Evolutionary conservation across 2,797 vertebrate genomes (phyloP), one percentile per base, ranked within the genome.

Genomic region (Sternarchorhynchus goeldii): DNA sequence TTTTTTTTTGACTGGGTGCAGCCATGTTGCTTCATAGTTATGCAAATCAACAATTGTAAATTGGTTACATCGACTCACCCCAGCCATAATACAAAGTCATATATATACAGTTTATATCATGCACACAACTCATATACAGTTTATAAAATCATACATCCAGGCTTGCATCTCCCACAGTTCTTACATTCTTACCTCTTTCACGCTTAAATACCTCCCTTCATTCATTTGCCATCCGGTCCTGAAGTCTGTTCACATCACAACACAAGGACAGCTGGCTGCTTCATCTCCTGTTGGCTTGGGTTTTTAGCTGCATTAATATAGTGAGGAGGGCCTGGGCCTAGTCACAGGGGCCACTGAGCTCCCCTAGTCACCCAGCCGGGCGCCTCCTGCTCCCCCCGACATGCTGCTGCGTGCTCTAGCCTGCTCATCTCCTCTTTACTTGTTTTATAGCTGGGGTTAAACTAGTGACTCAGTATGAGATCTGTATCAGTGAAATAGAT

Each of bases 201-300:
- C 56, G 31, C 60, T 25, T 57, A 39, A 7, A 20, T 70, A 67
- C 20, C 70, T 78, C 77, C 75, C 67, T 65, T 76, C 75, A 66
- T 79, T 63, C 80, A 85, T 82, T 76, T 55, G 36, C 70, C 10
- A 14, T 82, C 82, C 66, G 62, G 83, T 75, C 57, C 60, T 72
- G 78, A 76, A 57, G 81, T 73, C 78, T 17, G 45, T 81, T 81
- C 85, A 87, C 88, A 87, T 83, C 86, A 85, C 76, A 77, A 74
- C 73, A 88, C 83, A 79, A 87, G 84, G 86, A 88, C 91, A 93
- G 89, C 89, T 92, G 90, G 88, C 86, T 76, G 78, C 80, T 89
- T 90, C 85, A 86, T 89, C 86, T 90, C 85, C 80, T 86, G 88
- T 91, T 87, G 14, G 79, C 84, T 88, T 75, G 63, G 81, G 80